A percentile compares a stretch with the other conserved stretches of the same genome.
These are phyloP conservation scores for Stenichneumon culpator DNA, from an alignment of 2,888 invertebrate species.

Conservation along the genomic window DNA sequence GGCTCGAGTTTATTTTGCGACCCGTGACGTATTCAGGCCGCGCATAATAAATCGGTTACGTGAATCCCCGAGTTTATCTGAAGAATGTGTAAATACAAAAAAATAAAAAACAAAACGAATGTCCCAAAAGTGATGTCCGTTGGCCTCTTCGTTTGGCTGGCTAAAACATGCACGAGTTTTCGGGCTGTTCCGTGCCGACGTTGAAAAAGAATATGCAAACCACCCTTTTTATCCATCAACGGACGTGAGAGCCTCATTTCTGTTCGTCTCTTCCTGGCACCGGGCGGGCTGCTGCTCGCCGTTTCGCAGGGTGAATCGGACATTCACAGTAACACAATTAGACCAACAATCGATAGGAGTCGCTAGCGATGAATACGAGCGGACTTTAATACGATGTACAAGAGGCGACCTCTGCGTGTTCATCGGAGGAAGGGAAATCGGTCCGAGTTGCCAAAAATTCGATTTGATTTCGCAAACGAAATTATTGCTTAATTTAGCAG, in stretches of 20 bases:
- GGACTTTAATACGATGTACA: constrained; percentile 59
- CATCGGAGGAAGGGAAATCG: constrained; percentile 63
- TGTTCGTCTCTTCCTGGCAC: constrained; percentile 73
- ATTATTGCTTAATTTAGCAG: too few relatives aligned
- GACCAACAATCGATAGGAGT: constrained; percentile 83
- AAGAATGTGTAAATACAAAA: background rate
- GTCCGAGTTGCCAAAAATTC: constrained; percentile 40
- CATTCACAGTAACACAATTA: constrained; percentile 84
- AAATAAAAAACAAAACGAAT: constrained; percentile 30
- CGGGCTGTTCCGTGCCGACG: constrained; percentile 66
- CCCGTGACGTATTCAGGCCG: constrained; percentile 5
- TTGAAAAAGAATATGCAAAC: constrained; percentile 82
- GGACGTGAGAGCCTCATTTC: constrained; percentile 77
- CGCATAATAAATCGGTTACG: constrained; percentile 6
- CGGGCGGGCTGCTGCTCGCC: constrained; percentile 69
- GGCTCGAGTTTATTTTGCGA: constrained; percentile 13
- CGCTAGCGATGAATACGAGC: constrained; percentile 80
- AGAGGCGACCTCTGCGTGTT: constrained; percentile 6
- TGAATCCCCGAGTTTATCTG: background rate
- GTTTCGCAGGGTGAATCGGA: constrained; percentile 82
- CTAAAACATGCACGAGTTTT: constrained; percentile 68
- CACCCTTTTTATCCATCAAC: constrained; percentile 81
- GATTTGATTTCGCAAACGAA: background rate
- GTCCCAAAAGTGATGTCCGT: constrained; percentile 59
- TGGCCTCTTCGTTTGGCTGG: constrained; percentile 52